These are phyloP conservation scores for Chelonia mydas DNA, from an alignment of 2,797 vertebrate genomes.

Conservation along the genomic window DNA sequence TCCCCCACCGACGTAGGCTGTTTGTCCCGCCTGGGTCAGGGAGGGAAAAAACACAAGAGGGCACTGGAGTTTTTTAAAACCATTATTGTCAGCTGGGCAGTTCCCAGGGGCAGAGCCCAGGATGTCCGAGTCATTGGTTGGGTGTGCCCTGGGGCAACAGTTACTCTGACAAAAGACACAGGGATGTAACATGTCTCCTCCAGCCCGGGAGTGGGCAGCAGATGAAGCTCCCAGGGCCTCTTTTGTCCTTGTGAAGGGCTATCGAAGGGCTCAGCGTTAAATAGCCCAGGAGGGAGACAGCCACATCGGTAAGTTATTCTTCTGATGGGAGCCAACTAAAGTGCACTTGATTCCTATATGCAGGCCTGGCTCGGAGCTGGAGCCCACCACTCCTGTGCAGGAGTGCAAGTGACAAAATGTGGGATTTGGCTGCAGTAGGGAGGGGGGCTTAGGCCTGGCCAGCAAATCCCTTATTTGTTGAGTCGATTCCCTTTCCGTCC, in stretches of 20 bases:
- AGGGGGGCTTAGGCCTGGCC: not conserved
- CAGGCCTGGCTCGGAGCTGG: not conserved
- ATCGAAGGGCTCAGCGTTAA: not conserved
- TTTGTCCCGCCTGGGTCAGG: conserved; percentile 77
- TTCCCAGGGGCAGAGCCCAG: not conserved
- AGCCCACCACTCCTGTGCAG: not conserved
- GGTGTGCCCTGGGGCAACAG: fast-evolving
- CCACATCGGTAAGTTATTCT: fast-evolving
- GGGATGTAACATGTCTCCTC: not conserved
- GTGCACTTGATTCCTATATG: fast-evolving
- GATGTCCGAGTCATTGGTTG: not conserved
- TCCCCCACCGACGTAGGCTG: conserved; percentile 63
- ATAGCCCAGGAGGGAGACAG: not conserved
- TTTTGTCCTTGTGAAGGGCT: not conserved
- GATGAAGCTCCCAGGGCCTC: not conserved
- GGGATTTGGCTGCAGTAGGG: not conserved
- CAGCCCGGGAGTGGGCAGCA: not conserved
- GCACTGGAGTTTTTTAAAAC: not conserved
- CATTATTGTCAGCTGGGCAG: not conserved
- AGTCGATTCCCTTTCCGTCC: not conserved
- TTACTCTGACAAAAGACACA: too few relatives aligned
- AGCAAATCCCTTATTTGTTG: not conserved
- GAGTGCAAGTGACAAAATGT: fast-evolving
- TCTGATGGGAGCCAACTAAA: fast-evolving
- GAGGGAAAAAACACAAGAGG: not conserved